A percentile compares a stretch with the other conserved stretches of the same genome.
These are phyloP conservation scores for Dicrurus megarhynchus DNA, from an alignment of 2,113 vertebrate genomes.

Conservation along the genomic window DNA sequence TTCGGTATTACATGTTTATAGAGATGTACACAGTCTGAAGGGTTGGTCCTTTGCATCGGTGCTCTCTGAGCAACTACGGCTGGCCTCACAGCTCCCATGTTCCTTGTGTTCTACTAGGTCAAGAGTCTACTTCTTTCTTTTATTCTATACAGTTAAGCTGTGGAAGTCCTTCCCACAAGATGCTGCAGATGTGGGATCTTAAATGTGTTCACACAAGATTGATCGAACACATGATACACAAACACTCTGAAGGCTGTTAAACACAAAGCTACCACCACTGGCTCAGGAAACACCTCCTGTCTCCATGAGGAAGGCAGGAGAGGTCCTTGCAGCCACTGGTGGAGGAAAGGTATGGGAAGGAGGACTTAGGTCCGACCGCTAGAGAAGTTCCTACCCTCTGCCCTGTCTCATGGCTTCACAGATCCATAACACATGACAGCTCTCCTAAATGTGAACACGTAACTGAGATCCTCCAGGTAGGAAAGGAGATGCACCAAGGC, in stretches of 20 bases:
- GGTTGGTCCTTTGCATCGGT: background rate
- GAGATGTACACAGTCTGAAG: background rate
- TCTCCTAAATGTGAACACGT: background rate
- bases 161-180: background rate
- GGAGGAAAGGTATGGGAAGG: background rate
- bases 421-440: accelerated
- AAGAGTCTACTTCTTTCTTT: background rate
- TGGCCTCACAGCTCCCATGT: background rate
- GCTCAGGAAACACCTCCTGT: background rate
- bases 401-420: background rate
- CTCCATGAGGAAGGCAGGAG: background rate
- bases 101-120: background rate
- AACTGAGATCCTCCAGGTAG: background rate
- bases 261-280: background rate
- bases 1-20: background rate
- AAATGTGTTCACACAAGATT: background rate
- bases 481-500: background rate
- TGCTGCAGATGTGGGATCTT: background rate
- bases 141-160: background rate
- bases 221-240: accelerated
- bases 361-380: background rate
- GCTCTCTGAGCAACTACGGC: background rate
- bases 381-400: background rate
- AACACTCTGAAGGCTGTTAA: background rate
- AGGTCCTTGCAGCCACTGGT: background rate